Evolutionary conservation across 2,888 invertebrate genomes (phyloP), one percentile per base, ranked within the genome.

Genomic region (Clunio marinus): DNA sequence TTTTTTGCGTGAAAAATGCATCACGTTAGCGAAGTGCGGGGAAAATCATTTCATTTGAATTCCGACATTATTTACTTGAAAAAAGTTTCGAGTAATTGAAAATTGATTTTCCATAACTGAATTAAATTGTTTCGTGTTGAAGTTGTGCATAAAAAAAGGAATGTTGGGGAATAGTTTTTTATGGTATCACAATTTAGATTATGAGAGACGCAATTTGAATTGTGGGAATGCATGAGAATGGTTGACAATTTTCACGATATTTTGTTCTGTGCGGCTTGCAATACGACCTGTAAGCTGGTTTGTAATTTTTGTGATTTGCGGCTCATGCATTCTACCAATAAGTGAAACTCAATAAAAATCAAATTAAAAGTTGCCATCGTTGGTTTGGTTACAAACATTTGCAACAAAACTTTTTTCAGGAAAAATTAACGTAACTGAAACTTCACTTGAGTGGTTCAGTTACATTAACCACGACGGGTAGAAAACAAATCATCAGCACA

Each of bases 91-190:
- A 51, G 51, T 51, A 22, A 35, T 46, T 46, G 15, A 65, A 65
- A 65, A 65, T 65, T 65, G 63, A 65, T 65, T 65, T 65, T 65
- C 46, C 46, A 65, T 65, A 65, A 65, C 46, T 45, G 46, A 65
- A 65, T 65, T 65, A 65, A 46, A 46, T 25, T 46, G 63, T 65
- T 62, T 51, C 22, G 51, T 32, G 20, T 17, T 22, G 22, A 51
- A n/a, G 13, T 7, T 8, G 51, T 51, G 51, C 51, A 22, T n/a
- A n/a, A n/a, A n/a, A n/a, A n/a, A n/a, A n/a, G n/a, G n/a, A n/a
- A n/a, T n/a, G 51, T 17, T 51, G 51, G 51, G 51, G 22, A 51
- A 51, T 51, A 51, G 17, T 51, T 51, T 41, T 51, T 51, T 17
- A 51, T 51, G 7, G 51, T 22, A 8, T 22, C 22, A 4, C 51